Base-by-base conservation (phyloP, 2,797 vertebrate species). In the Mus spretus region DNA sequence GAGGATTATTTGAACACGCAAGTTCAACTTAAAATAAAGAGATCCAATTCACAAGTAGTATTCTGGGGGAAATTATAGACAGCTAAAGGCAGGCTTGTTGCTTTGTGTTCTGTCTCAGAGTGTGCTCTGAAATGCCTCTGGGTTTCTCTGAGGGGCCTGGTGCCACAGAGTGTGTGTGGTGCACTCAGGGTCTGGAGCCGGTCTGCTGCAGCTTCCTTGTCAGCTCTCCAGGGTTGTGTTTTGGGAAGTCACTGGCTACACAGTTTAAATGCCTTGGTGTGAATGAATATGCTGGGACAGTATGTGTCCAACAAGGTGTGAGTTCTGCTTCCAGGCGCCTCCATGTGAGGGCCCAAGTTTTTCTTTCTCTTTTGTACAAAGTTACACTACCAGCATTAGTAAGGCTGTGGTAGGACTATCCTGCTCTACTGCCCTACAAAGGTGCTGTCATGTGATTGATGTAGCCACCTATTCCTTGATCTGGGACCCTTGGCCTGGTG, bases 81-180 rank as follows among this genome's bases (percentile, higher is more conserved):
- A 65, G 11, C 31, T 40, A 2, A 31, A 3, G 67, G 84, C 34
- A 3, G 28, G 40, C 31, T 34, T 22, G 59, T 2, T 13, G 70
- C 57, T 53, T 10, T 85, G 8, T 61, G 28, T 61, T 70, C 37
- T 40, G 15, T 26, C 15, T 7, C 72, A 17, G 72, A 55, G 24
- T n/a, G 0, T 55, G 44, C 28, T 65, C n/a, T 8, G 0, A 75
- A 81, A 37, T 50, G 14, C 61, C 5, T 20, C 8, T 53, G 26
- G 5, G 37, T 28, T 0, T 12, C 26, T 37, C 40, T 28, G 1
- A 19, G 31, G 10, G 37, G 31, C 6, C 15, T 1, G 0, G 10
- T 6, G 26, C 7, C 19, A 50, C 8, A 3, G 83, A 12, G 24
- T 4, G 1, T n/a, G 4, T 14, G 59, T 20, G 9, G 13, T 11